A percentile compares a stretch with the other conserved stretches of the same genome.
phyloP scores from a whole-genome alignment of 1,140 invertebrate species.

The Drosophila nikananu region DNA sequence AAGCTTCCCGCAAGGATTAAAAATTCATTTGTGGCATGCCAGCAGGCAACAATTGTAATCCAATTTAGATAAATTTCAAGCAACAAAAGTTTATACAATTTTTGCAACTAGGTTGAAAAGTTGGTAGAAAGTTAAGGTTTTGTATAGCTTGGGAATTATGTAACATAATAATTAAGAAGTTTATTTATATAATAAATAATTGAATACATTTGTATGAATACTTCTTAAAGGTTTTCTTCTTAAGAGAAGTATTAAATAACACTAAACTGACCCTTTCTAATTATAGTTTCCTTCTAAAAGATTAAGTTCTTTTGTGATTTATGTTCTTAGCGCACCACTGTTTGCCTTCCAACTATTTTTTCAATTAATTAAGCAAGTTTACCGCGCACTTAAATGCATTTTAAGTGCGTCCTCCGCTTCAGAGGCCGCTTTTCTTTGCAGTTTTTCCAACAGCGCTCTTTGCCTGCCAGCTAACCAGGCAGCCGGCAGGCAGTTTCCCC shows the following conservation, averaged over 20 bases:
- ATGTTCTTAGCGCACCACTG: not conserved
- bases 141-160: not conserved
- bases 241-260: not conserved
- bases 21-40: conserved; percentile 27
- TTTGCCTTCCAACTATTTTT: conserved; percentile 57
- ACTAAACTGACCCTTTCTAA: not conserved
- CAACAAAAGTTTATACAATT: not conserved
- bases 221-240: not conserved
- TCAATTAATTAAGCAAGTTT: conserved; percentile 81
- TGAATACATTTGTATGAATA: not conserved
- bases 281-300: not conserved
- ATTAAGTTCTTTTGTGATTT: not conserved
- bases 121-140: not conserved
- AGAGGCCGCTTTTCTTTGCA: conserved; percentile 44
- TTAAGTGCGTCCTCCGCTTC: conserved; percentile 60
- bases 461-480: not conserved
- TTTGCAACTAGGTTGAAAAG: not conserved
- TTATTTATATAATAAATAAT: not conserved
- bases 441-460: conserved; percentile 21
- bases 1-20: conserved; percentile 24
- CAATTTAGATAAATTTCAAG: conserved; percentile 4
- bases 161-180: not conserved
- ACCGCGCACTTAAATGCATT: conserved; percentile 65
- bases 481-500: conserved; percentile 16
- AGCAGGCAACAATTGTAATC: conserved; percentile 7